Evolutionary conservation across 2,113 vertebrate species (phyloP), one percentile per base, ranked within the genome.

Genomic region (Accipiter virgatus): DNA sequence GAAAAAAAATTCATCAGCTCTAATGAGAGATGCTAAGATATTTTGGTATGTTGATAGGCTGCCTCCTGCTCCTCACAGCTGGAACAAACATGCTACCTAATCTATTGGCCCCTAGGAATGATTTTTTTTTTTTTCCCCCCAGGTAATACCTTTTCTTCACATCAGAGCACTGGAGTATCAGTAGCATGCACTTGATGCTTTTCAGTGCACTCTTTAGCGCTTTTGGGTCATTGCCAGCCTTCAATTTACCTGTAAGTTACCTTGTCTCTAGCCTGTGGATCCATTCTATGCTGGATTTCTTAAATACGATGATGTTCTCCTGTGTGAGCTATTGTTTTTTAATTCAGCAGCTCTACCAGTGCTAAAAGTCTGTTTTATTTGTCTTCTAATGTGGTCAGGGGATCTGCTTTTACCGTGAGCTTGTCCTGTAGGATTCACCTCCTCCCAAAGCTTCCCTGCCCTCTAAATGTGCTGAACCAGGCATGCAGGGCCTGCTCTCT

Each of bases 11-110:
- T 90, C 66, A 86, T 91, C 90, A 66, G 53, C 90, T 95, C 79
- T 96, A 95, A 96, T 92, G 95, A 96, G 96, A 93, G 87, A 96
- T 88, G 78, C 90, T 65, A 94, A 90, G 92, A 88, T 90, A 94
- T 97, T 96, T 96, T 68, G 70, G 95, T 93, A 65, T 42, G 84
- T 92, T 95, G 92, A 96, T 94, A 90, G 66, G 88, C 85, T 82
- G 81, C 87, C 92, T 96, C 96, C 93, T 95, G 93, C 81, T 93
- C 85, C 87, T 95, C 90, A 91, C 96, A 96, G 95, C 95, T 96
- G 96, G 95, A 96, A 92, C 85, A 92, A 90, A 86, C 85, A 86
- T 0, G 2, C 81, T 90, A 29, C 87, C 85, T 94, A 94, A 96
- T 96, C 81, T 94, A 72, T 83, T 87, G 81, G 90, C 85, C 87